Base-by-base conservation (phyloP, 2,888 invertebrate species). In the Drosophila buzzatii region DNA sequence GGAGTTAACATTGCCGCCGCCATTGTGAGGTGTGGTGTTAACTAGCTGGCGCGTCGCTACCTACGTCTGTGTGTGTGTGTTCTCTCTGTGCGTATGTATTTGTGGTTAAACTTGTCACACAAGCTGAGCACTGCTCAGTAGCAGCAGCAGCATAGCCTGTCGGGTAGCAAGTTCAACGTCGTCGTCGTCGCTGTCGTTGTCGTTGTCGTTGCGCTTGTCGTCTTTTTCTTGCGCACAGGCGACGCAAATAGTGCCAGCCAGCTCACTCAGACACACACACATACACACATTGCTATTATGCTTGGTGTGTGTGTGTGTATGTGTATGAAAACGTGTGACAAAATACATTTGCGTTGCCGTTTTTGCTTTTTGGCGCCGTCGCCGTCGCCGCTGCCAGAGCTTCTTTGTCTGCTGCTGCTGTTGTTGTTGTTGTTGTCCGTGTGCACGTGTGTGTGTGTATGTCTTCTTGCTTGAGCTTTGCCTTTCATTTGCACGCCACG, bases 71-170 rank as follows among this genome's bases (percentile, higher is more conserved):
- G 31, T 45, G 45, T 39, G 31, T 45, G 42, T 44, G 39, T 45
- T 53, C 39, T 55, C 55, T 55, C 55, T 63, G 60, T 76, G 69
- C 53, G 73, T 73, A 70, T 81, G 81, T 73, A 74, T 79, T 80
- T 90, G 90, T 90, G 90, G 91, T 90, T 91, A 90, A 91, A 90
- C 87, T 91, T 90, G 91, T 90, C 91, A 89, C 90, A 89, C 86
- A 87, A 89, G 86, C 87, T 82, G 81, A 69, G 74, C 80, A 65
- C 33, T 60, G 62, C 73, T 61, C 71, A 73, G 41, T 51, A 73
- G 37, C 59, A 70, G 27, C 57, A 58, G 47, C 45, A 42, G 27
- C 53, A 60, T 44, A 61, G 66, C 47, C 53, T 62, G 63, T 63
- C 63, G 63, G 66, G 41, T 56, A 79, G 84, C 76, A 82, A 73